Conservation (phyloP, 2,888 invertebrate species). For the Harmothoe impar region DNA sequence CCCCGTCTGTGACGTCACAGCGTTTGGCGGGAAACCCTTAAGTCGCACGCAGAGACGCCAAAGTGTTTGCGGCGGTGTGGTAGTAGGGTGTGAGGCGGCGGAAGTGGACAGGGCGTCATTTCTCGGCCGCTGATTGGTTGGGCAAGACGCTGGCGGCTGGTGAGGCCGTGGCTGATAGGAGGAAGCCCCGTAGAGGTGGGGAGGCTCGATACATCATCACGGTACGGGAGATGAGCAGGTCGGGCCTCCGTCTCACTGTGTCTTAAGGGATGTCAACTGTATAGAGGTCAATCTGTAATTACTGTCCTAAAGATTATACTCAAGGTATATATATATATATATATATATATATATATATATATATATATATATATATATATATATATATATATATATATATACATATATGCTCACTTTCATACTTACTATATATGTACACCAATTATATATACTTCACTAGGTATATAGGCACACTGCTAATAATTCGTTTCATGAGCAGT, state of each 20-base stretch:
- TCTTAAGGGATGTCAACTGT: background rate
- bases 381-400: no score
- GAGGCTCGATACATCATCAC: background rate
- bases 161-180: background rate
- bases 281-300: no score
- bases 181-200: background rate
- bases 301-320: no score
- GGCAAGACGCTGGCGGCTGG: background rate
- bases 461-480: no score
- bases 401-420: no score
- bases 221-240: background rate
- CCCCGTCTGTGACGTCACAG: conserved; percentile 6
- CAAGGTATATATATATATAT: no score
- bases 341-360: no score
- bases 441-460: no score
- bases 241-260: background rate
- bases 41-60: background rate
- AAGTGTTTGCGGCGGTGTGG: background rate
- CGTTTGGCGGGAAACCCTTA: background rate
- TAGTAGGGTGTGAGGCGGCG: background rate
- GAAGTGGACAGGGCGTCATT: background rate
- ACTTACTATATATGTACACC: no score
- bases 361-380: no score
- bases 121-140: background rate
- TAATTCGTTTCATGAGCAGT: no score